These are phyloP conservation scores for Hemiprocne comata DNA, from an alignment of 2,113 vertebrate genomes.

Conservation along the genomic window DNA sequence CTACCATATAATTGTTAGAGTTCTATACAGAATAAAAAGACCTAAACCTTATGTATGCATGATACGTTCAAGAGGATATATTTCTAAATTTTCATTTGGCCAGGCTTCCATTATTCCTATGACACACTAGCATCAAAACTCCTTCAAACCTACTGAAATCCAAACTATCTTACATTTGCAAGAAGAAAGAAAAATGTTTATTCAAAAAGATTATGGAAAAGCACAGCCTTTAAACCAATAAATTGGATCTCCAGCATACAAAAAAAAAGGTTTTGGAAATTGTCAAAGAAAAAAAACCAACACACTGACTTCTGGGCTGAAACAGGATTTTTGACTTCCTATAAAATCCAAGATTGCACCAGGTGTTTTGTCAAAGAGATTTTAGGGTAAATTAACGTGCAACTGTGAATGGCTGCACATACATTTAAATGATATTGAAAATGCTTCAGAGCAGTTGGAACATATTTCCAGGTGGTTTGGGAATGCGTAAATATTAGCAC, in stretches of 20 bases:
- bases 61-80: background rate
- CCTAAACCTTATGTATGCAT: background rate
- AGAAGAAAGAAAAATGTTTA: background rate
- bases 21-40: constrained; percentile 12
- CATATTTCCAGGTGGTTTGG: constrained; percentile 50
- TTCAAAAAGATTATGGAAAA: background rate
- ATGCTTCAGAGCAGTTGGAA: constrained; percentile 47
- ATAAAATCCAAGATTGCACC: background rate
- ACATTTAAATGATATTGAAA: constrained; percentile 44
- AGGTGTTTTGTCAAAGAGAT: background rate
- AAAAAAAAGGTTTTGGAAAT: background rate
- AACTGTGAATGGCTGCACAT: constrained; percentile 4
- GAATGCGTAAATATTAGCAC: constrained; percentile 51
- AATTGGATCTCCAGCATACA: background rate
- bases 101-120: background rate
- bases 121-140: background rate
- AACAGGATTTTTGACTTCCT: background rate
- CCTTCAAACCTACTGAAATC: constrained; percentile 12
- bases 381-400: constrained; percentile 27
- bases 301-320: background rate
- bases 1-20: background rate
- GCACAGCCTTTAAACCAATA: background rate
- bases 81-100: background rate
- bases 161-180: background rate
- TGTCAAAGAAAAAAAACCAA: background rate